Base-by-base conservation (phyloP, 1,140 invertebrate species). In the Leguminivora glycinivorella region DNA sequence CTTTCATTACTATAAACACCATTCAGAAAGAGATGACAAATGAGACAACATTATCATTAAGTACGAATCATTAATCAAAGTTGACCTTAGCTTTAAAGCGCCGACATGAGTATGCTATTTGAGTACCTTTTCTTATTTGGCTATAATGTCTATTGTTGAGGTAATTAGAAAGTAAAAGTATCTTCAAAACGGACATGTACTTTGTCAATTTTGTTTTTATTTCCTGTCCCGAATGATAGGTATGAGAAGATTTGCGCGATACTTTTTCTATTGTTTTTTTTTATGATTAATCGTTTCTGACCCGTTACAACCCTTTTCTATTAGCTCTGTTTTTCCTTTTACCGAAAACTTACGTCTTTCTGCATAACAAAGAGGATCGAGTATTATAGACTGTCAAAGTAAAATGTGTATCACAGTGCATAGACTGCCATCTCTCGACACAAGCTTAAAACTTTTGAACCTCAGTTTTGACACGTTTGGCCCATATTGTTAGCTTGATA, bases 31-130 rank as follows among this genome's bases (percentile, higher is more conserved):
- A 26, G 34, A 74, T 74, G 72, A 74, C 67, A 74, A 74, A 74
- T 71, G 69, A 52, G 67, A 38, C 68, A 38, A 22, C 56, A 58
- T 58, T 19, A 70, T 73, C 63, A 56, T 43, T 43, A 43, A 70
- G 69, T 69, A 70, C 34, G 47, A 24, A 56, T 68, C 67, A 74
- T 74, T 71, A 71, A 74, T 73, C 72, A 73, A 73, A 70, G 52
- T 73, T 73, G 69, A 73, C 72, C 71, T 26, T 29, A 29, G n/a
- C n/a, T 63, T 63, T 63, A 31, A 63, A 63, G 58, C 31, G 58
- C 58, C 25, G 58, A 63, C 26, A 63, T 63, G n/a, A 63, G n/a
- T 43, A 43, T 63, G 58, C 47, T 22, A 52, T 52, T 52, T 52
- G 47, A 22, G 19, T 22, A 7, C 7, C 19, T 19, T 52, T 52